Base-by-base conservation (phyloP, 2,113 vertebrate genomes). In the Pelecanoides urinatrix region DNA sequence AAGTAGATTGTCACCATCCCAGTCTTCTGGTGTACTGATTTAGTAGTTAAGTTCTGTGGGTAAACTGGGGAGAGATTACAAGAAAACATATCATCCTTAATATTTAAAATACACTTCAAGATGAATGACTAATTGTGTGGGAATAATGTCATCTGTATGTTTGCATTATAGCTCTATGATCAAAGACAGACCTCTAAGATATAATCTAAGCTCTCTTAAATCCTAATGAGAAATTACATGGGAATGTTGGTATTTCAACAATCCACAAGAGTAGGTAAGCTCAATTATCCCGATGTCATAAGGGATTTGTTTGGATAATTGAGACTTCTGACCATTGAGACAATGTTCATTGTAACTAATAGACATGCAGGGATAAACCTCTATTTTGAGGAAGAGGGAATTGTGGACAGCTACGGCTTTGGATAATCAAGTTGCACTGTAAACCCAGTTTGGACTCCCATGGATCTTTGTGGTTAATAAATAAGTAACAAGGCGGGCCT, bases 251-350 rank as follows among this genome's bases (percentile, higher is more conserved):
- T 95, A 96, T 95, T 97, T 96, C 94, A 96, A 65, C 88, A 93
- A 96, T 96, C 94, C 96, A 74, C 97, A 93, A 88, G 93, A 93
- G 87, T 88, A 91, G 61, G 66, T 94, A 68, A 96, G 91, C 91
- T 96, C 93, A 96, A 95, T 97, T 96, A 96, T 97, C 82, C 70
- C 3, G 0, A 71, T 87, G 93, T 94, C 96, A 93, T 84, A 32
- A 97, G 94, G 91, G 96, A 95, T 94, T 96, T 93, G 73, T 96
- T 91, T 93, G 94, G 79, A 93, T 97, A 97, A 97, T 96, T 95
- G 94, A 96, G 96, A 86, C 88, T 97, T 96, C 90, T 97, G 93
- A 97, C 91, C 94, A 87, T 56, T 47, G 66, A 96, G 92, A 94
- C 66, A 68, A 55, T 63, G 49, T 92, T 94, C 70, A 61, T 94